Evolutionary conservation across 1,140 invertebrate species (phyloP), one percentile per base, ranked within the genome.

Genomic region (Zaprionus vittiger): DNA sequence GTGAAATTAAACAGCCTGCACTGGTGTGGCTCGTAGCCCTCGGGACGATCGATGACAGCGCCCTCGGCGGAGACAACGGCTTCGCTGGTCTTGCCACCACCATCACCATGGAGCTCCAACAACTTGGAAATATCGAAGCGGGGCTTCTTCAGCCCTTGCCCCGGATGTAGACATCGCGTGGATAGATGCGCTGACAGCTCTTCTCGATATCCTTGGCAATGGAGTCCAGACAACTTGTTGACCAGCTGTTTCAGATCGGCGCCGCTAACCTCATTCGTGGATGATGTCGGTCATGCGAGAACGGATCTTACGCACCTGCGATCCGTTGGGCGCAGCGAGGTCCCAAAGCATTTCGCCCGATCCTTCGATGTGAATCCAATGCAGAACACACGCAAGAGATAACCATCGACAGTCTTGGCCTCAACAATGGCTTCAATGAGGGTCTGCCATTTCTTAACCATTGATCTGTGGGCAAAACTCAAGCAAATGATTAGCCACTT

Each of bases 141-240:
- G 6, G 99, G 99, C 93, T 99, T 99, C 94, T 99, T 99, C 93
- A 99, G 94, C 57, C 98, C 94, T 99, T 99, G 0, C 99, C 97
- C 95, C 99, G 96, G 91, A 99, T 98, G 94, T 97, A 99, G 1
- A 99, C 99, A 95, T 99, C 99, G 80, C 99, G 95, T 7, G 99
- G 99, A 92, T 99, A 99, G 92, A 99, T 99, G 55, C 96, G 96
- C 91, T 98, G 98, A 84, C 98, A 99, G 7, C 95, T 95, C 94
- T 99, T 99, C 93, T 99, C 98, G 92, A 99, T 99, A 91, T 99
- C 99, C 94, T 99, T 99, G 47, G 98, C 98, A 91, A 99, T 99
- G 31, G 98, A 98, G 94, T 99, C 99, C 20, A 99, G 98, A 72
- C 66, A 99, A 94, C 93, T 99, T 99, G 94, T 97, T 97, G 20